These are phyloP conservation scores for Kryptolebias marmoratus DNA, from an alignment of 2,113 vertebrate species.

Conservation along the genomic window DNA sequence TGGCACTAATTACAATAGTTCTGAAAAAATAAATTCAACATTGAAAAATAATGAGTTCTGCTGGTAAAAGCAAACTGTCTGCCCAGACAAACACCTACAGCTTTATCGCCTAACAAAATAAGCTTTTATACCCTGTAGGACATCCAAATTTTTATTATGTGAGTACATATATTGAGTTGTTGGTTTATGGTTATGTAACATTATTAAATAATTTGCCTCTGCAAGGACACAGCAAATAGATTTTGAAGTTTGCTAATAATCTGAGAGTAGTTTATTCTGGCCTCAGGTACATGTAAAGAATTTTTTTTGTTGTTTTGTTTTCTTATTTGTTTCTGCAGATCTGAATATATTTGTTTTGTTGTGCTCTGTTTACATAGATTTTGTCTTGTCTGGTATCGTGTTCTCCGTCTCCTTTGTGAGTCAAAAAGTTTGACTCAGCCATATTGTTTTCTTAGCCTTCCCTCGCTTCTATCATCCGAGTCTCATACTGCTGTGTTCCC, in stretches of 20 bases:
- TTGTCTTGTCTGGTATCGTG: neutral
- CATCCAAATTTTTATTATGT: neutral
- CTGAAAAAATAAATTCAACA: neutral
- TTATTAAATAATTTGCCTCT: neutral
- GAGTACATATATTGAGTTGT: slow-evolving; percentile 4
- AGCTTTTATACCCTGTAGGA: slow-evolving; percentile 2
- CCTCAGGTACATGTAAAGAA: slow-evolving; percentile 6
- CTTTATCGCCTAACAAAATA: neutral
- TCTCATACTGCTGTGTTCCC: slow-evolving; percentile 25
- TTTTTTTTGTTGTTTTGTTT: neutral
- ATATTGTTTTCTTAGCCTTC: slow-evolving; percentile 14
- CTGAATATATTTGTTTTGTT: neutral
- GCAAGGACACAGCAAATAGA: neutral
- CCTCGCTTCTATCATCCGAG: slow-evolving; percentile 17
- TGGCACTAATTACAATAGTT: neutral
- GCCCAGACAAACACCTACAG: neutral
- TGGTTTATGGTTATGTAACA: neutral
- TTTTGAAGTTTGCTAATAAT: neutral
- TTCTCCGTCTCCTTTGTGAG: slow-evolving; percentile 3
- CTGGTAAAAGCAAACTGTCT: neutral
- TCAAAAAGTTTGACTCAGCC: slow-evolving; percentile 39
- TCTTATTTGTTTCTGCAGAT: slow-evolving; percentile 7
- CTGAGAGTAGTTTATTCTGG: neutral
- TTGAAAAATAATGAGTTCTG: neutral
- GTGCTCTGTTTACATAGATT: neutral